These are phyloP conservation scores for Haemorhous mexicanus DNA, from an alignment of 2,113 vertebrate genomes.

Conservation along the genomic window DNA sequence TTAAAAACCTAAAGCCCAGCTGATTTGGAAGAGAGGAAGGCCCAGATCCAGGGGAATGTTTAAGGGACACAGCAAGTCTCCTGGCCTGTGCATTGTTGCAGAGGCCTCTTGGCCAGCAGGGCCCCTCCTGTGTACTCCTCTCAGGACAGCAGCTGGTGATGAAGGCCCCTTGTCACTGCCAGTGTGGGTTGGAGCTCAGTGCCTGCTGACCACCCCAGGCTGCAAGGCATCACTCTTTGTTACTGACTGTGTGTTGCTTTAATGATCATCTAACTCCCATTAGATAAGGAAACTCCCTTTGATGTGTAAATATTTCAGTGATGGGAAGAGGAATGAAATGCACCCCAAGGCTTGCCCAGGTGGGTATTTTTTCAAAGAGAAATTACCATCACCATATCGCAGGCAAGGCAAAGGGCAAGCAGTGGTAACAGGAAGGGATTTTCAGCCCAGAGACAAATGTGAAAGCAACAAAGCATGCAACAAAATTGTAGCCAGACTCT, in stretches of 20 bases:
- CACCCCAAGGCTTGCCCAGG: background rate
- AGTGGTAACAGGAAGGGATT: background rate
- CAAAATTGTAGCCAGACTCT: background rate
- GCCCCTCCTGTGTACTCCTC: background rate
- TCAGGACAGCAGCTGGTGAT: background rate
- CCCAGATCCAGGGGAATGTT: background rate
- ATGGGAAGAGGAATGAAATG: background rate
- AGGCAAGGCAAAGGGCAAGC: background rate
- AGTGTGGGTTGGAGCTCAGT: rapidly evolving
- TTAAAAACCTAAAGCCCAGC: background rate
- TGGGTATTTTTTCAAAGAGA: background rate
- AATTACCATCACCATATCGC: background rate
- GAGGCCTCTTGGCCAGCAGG: background rate
- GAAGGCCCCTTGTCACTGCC: background rate
- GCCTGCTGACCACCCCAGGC: background rate
- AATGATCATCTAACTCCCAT: background rate
- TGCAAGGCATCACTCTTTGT: background rate
- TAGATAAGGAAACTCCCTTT: background rate
- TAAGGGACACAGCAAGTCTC: background rate
- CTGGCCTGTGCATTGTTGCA: background rate
- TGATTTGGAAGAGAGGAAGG: background rate
- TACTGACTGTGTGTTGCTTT: background rate
- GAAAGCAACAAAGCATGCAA: background rate
- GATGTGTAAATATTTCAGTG: background rate
- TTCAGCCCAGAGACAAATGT: background rate